Percentiles rank a stretch among this genome's conserved stretches.
These are phyloP conservation scores for Bombylius discolor DNA, from an alignment of 2,888 invertebrate species.

Conservation along the genomic window DNA sequence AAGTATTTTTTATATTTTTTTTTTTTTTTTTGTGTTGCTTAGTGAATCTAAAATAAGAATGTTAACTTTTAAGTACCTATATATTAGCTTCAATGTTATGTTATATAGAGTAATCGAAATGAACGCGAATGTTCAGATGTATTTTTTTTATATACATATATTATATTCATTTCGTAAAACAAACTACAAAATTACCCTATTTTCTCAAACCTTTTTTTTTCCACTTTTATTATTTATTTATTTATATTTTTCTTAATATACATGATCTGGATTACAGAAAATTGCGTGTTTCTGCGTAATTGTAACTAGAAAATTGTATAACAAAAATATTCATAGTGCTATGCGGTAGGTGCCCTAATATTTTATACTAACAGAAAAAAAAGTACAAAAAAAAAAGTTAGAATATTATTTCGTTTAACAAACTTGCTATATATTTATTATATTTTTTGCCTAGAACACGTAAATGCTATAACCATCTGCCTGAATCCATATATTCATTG, in stretches of 20 bases:
- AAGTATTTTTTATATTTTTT: background rate
- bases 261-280: constrained; percentile 13
- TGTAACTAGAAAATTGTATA: constrained; percentile 8
- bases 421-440: constrained; percentile 2
- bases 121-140: background rate
- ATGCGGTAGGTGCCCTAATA: too few relatives aligned
- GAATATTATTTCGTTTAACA: constrained; percentile 6
- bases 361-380: background rate
- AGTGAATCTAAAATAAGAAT: background rate
- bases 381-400: background rate
- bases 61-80: too few relatives aligned
- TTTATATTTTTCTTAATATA: background rate
- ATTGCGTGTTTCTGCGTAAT: constrained; percentile 14
- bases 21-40: background rate
- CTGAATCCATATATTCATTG: constrained; percentile 7
- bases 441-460: constrained; percentile 13
- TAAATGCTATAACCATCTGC: constrained; percentile 14
- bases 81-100: too few relatives aligned
- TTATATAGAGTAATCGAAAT: too few relatives aligned
- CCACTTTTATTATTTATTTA: background rate
- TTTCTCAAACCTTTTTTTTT: background rate
- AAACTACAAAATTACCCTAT: background rate
- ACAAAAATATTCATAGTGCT: background rate
- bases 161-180: background rate
- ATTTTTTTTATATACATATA: background rate